Evolutionary conservation across 2,797 vertebrate species (phyloP), one percentile per base, ranked within the genome.

Genomic region (Percopsis omiscomaycus): DNA sequence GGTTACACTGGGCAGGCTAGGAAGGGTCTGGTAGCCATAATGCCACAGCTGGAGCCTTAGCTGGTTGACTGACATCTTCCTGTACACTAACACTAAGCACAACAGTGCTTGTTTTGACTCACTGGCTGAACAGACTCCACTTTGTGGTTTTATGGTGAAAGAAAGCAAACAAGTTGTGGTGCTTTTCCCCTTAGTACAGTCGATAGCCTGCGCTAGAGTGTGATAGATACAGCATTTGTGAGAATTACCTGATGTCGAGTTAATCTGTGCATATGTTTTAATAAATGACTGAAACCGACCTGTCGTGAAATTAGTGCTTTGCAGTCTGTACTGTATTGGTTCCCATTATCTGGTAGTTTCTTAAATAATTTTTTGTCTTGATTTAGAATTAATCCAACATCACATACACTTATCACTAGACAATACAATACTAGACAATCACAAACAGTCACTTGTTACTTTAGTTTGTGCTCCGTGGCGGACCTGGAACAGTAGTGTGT

Each of bases 81-180:
- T 88, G 84, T 82, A 84, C 80, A 81, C 78, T 77, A 85, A 90
- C 82, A 87, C 86, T 81, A 86, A 89, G 89, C 89, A 90, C 79
- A 90, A 91, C 87, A 90, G 85, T 77, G 79, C 70, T 82, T 84
- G 84, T 90, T 77, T 85, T 88, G 90, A 91, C 84, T 90, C 90
- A 89, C 75, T 78, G 73, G 15, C 80, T 85, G 84, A 90, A 91
- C 90, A 91, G 87, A 85, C 88, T 86, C 81, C 85, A 86, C 88
- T 91, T 85, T 91, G 88, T 91, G 88, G 87, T 86, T 89, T 90
- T 87, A 89, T 88, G 80, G 80, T 72, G 81, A 85, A 89, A 89
- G 88, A 88, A 91, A 87, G 83, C 27, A 54, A 87, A 84, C 79
- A 86, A 78, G 80, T 84, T 84, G 75, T 87, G 79, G 77, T 67